These are phyloP conservation scores for Acholoe squamosa DNA, from an alignment of 2,888 invertebrate species.

Conservation along the genomic window DNA sequence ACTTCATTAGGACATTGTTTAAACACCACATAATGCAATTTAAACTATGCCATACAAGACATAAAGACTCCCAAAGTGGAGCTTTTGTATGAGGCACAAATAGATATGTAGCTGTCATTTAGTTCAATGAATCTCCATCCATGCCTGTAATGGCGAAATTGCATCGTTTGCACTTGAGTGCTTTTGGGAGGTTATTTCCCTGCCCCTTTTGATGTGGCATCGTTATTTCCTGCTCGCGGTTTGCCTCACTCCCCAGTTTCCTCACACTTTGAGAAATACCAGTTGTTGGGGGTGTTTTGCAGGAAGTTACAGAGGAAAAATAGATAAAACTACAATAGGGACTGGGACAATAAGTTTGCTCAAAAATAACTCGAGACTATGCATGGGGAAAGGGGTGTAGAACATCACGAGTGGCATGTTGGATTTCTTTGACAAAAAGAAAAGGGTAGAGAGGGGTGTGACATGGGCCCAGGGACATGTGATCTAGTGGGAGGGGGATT, in stretches of 20 bases:
- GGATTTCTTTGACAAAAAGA: not conserved
- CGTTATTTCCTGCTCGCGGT: not conserved
- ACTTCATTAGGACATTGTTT: too few species aligned
- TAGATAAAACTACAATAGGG: not conserved
- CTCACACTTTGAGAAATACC: conserved; percentile 15
- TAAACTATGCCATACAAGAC: too few species aligned
- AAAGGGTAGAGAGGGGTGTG: not conserved
- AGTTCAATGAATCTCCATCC: not conserved
- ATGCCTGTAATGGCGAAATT: not conserved
- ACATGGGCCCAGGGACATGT: not conserved
- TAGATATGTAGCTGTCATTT: not conserved
- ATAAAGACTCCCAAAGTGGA: too few species aligned
- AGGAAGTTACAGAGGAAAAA: not conserved
- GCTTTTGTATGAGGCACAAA: too few species aligned
- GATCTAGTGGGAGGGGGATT: conserved; percentile 12
- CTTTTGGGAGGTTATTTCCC: not conserved
- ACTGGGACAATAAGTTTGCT: not conserved
- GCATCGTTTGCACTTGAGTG: not conserved
- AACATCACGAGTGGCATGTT: not conserved
- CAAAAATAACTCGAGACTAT: not conserved
- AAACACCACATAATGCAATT: too few species aligned
- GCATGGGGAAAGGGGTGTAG: not conserved
- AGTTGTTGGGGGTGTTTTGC: not conserved
- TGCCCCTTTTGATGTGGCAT: not conserved
- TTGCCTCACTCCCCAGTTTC: not conserved